These are phyloP conservation scores for Trachymyrmex septentrionalis DNA, from an alignment of 1,140 invertebrate genomes.

Conservation along the genomic window DNA sequence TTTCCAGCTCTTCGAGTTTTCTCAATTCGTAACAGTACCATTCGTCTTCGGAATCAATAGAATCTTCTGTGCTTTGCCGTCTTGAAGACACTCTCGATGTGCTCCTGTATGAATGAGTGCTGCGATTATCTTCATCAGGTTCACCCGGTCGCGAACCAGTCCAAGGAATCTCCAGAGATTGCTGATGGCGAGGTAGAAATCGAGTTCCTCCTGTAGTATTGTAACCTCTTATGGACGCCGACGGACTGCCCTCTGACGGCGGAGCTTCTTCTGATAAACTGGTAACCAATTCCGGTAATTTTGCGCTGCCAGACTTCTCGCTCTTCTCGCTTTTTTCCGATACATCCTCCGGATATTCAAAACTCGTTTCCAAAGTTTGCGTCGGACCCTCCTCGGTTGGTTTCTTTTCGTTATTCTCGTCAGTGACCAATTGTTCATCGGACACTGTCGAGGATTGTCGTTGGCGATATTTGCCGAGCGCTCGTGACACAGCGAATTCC, in stretches of 20 bases:
- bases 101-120: constrained; percentile 94
- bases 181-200: constrained; percentile 90
- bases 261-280: constrained; percentile 85
- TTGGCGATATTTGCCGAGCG: constrained; percentile 93
- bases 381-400: constrained; percentile 75
- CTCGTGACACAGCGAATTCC: constrained; percentile 94
- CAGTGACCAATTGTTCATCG: constrained; percentile 88
- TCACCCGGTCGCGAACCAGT: constrained; percentile 86
- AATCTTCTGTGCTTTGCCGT: constrained; percentile 96
- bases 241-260: constrained; percentile 89
- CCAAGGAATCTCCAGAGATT: constrained; percentile 93
- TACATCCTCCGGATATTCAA: constrained; percentile 80
- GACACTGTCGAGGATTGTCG: constrained; percentile 90
- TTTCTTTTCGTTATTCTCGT: constrained; percentile 86
- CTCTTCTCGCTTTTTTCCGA: constrained; percentile 82
- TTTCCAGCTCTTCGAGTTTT: constrained; percentile 95
- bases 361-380: constrained; percentile 78
- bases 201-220: constrained; percentile 84
- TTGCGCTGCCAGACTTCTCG: constrained; percentile 81
- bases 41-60: constrained; percentile 97
- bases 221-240: constrained; percentile 87
- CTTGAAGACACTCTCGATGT: constrained; percentile 94
- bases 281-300: constrained; percentile 83
- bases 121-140: constrained; percentile 94
- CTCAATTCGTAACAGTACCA: constrained; percentile 96